Conservation (phyloP, 2,797 vertebrate species). For the Danio aesculapii region DNA sequence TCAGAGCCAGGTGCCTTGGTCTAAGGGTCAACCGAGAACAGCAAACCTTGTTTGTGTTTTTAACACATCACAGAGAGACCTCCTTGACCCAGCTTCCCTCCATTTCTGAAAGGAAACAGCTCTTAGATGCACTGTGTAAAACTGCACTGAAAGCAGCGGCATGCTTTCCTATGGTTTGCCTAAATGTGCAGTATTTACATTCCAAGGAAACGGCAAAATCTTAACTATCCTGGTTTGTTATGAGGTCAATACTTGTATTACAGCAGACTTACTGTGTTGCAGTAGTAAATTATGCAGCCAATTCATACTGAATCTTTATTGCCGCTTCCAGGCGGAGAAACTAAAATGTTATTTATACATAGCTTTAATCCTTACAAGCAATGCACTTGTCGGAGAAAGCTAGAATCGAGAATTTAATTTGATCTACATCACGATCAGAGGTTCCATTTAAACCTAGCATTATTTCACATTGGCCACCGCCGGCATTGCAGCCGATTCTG, state of each 20-base stretch:
- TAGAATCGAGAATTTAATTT: neutral
- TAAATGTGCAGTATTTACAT: neutral
- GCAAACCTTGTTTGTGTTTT: conserved; percentile 51
- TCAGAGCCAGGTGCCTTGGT: conserved; percentile 53
- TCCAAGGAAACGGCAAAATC: conserved; percentile 2
- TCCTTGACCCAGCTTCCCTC: conserved; percentile 36
- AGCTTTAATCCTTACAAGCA: conserved; percentile 46
- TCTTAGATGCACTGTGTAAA: conserved; percentile 15
- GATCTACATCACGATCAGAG: conserved; percentile 29
- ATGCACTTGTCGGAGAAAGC: conserved; percentile 33
- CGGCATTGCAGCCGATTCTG: neutral
- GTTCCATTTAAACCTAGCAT: conserved; percentile 7
- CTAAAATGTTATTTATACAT: conserved; percentile 48
- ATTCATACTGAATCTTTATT: conserved; percentile 42
- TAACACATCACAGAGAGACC: conserved; percentile 51
- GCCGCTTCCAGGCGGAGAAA: conserved; percentile 44
- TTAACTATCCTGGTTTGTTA: neutral
- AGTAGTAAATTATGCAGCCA: conserved; percentile 29
- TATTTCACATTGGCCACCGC: neutral
- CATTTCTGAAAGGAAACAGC: conserved; percentile 37
- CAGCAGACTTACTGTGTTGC: conserved; percentile 1
- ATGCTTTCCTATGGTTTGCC: conserved; percentile 1
- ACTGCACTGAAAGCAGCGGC: conserved; percentile 4
- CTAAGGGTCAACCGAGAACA: conserved; percentile 52
- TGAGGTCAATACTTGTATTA: conserved; percentile 3